phyloP scores from a whole-genome alignment of 2,797 vertebrate species.

The Manis javanica region DNA sequence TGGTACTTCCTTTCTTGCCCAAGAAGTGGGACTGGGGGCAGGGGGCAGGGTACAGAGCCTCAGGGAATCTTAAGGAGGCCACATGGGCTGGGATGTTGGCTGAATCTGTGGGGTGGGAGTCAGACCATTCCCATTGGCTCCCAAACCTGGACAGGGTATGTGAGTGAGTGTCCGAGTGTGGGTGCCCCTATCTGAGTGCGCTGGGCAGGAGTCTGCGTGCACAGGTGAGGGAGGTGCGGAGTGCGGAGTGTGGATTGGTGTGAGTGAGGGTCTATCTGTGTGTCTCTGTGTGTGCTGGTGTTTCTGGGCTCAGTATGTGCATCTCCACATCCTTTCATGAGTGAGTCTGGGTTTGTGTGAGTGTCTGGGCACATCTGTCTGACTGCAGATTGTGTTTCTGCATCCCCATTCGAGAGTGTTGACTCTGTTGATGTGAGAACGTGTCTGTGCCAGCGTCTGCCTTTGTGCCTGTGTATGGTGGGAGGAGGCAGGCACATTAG shows the following conservation, averaged over 20 bases:
- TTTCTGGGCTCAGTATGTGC: not conserved
- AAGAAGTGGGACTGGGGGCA: not conserved
- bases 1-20: not conserved
- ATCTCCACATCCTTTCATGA: not conserved
- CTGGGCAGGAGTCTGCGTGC: not conserved
- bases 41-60: not conserved
- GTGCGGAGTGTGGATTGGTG: not conserved
- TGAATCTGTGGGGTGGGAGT: not conserved
- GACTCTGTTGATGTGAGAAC: not conserved
- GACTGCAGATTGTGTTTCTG: not conserved
- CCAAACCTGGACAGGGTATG: not conserved
- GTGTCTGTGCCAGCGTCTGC: not conserved
- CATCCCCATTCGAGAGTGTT: not conserved
- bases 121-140: not conserved
- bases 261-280: not conserved
- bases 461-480: not conserved
- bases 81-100: not conserved
- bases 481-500: no score
- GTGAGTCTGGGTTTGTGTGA: not conserved
- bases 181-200: rapidly evolving
- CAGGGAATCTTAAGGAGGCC: not conserved
- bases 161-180: not conserved
- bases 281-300: not conserved
- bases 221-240: not conserved
- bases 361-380: not conserved